Base-by-base conservation (phyloP, 1,140 invertebrate species). In the Drosophila nasuta region DNA sequence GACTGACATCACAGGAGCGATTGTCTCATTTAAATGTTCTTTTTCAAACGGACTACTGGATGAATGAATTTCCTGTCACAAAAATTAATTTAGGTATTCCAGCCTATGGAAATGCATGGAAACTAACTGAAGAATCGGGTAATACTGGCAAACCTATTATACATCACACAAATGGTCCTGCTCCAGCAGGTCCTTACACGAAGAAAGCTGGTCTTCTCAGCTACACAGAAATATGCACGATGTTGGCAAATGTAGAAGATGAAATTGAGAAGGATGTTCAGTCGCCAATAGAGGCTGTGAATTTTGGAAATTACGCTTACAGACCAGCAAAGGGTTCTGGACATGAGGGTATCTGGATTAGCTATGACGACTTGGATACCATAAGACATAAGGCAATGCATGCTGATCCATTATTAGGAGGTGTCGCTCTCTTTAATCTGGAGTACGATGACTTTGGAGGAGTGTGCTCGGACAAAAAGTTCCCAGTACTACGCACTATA, bases 51-150 rank as follows among this genome's bases (percentile, higher is more conserved):
- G 93, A 92, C 41, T 94, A 94, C 83, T 95, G 95, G 95, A 93
- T 94, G n/a, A 92, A 95, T 59, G 95, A 95, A 25, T 95, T 95
- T 20, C 94, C 95, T 8, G 93, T 94, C 0, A 93, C 93, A 2
- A 98, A 98, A 92, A 92, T 99, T 0, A 94, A 98, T 2, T 80
- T 98, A 2, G 97, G 97, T 0, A 95, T 98, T 45, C 95, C 97
- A 0, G 96, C 96, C 0, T 97, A 95, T 83, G 98, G 95, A 0
- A 95, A 96, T 17, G 96, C 96, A 0, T 99, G 97, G 95, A 96
- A 95, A 76, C 92, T 98, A 75, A 95, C 95, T 46, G 88, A 94
- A 3, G 94, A 95, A 11, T 95, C 95, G 25, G 95, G 95, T 60
- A 94, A 96, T 1, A 95, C 95, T n/a, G 96, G 96, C 8, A 94